Conservation (phyloP, 2,113 vertebrate species). For the Thunnus maccoyii region DNA sequence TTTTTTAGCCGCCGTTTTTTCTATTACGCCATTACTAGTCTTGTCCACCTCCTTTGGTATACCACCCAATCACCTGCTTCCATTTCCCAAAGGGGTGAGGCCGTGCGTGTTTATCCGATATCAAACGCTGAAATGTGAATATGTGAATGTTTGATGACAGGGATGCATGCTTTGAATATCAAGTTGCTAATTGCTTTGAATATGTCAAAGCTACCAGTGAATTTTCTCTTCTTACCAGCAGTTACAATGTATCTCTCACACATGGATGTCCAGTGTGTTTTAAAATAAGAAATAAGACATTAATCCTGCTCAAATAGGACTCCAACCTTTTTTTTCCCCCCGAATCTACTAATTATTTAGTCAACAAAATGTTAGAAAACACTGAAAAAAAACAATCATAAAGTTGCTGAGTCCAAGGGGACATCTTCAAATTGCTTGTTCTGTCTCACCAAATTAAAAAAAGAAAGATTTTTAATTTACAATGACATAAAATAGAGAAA, state of each 20-base stretch:
- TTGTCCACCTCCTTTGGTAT: background rate
- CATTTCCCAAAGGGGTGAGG: constrained; percentile 5
- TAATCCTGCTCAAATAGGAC: no score
- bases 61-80: constrained; percentile 35
- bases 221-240: background rate
- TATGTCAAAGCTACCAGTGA: constrained; percentile 3
- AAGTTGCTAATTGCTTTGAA: constrained; percentile 29
- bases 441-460: no score
- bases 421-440: no score
- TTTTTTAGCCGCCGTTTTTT: background rate
- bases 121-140: constrained; percentile 43
- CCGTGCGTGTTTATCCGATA: constrained; percentile 25
- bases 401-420: no score
- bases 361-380: no score
- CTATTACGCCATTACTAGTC: background rate
- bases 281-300: background rate
- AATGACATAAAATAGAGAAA: background rate
- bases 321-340: no score
- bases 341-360: no score
- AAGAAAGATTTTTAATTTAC: no score
- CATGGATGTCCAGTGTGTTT: background rate
- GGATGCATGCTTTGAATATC: constrained; percentile 34
- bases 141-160: constrained; percentile 39
- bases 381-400: no score
- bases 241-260: no score